Base-by-base conservation (phyloP, 2,113 vertebrate species). In the Smithornis capensis region DNA sequence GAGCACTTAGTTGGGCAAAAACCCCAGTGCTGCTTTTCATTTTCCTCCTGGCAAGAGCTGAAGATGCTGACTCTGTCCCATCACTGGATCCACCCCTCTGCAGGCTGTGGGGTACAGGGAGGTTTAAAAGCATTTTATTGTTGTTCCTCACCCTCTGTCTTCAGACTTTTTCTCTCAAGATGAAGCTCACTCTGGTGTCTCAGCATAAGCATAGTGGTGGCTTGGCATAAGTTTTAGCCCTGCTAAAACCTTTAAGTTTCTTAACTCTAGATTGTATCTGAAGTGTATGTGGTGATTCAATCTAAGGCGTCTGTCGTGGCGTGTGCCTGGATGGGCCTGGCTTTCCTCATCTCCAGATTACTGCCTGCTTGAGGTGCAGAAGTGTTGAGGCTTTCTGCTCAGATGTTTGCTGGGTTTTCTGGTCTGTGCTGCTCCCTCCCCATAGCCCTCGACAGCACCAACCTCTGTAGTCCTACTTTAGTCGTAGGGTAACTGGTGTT, bases 391-490 rank as follows among this genome's bases (percentile, higher is more conserved):
- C n/a, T 92, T 87, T 84, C 60, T 11, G 7, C 52, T 91, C 7
- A 4, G 33, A 49, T 55, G 33, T 40, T 90, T 0, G 0, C 79
- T 88, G 79, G 28, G 44, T 80, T 63, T 69, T 63, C 69, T 10
- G 22, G 49, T 68, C 53, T 35, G 24, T 64, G 76, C 70, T 92
- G 89, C 73, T 87, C 38, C 59, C 10, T 65, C 16, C 23, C 22
- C 19, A 7, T 5, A 50, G 57, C 64, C 45, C 24, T 60, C 0
- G 0, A 47, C 64, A 33, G 78, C 95, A 85, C 60, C 0, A 0
- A 40, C 65, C 65, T 55, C 1, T 2, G 0, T 6, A n/a, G 25
- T 63, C 56, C 63, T 42, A 24, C 40, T 42, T 14, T 35, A 33
- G 25, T 13, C 2, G 0, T 37, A 49, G 40, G 25, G 35, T n/a